Conservation (phyloP, 2,113 vertebrate genomes). For the Manacus vitellinus region DNA sequence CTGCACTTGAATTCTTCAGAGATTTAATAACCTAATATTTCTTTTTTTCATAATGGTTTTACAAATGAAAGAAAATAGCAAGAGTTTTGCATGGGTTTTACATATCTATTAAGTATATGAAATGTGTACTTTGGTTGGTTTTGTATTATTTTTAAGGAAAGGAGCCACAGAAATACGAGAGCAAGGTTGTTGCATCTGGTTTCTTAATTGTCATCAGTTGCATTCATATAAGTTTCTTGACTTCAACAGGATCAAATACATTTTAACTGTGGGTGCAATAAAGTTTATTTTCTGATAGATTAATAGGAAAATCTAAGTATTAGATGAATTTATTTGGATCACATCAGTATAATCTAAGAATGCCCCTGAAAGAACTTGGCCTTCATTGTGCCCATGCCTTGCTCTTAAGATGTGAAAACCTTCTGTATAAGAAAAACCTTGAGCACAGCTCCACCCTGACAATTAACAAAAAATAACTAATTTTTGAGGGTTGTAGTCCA, state of each 20-base stretch:
- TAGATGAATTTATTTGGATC: neutral
- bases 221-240: neutral
- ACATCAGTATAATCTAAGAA: neutral
- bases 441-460: neutral
- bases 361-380: neutral
- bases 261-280: neutral
- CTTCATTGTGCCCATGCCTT: neutral
- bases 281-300: neutral
- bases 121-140: constrained; percentile 1
- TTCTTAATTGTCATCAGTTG: neutral
- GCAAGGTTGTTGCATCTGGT: neutral
- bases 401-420: neutral
- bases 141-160: neutral
- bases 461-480: neutral
- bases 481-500: constrained; percentile 4
- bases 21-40: constrained; percentile 16
- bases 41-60: neutral
- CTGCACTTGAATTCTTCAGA: constrained; percentile 31
- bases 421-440: neutral
- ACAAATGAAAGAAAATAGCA: neutral
- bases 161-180: neutral
- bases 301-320: neutral
- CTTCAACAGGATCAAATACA: neutral
- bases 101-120: neutral
- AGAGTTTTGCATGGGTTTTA: neutral